Conservation (phyloP, 2,113 vertebrate species). For the Sylvilagus bachmani region DNA sequence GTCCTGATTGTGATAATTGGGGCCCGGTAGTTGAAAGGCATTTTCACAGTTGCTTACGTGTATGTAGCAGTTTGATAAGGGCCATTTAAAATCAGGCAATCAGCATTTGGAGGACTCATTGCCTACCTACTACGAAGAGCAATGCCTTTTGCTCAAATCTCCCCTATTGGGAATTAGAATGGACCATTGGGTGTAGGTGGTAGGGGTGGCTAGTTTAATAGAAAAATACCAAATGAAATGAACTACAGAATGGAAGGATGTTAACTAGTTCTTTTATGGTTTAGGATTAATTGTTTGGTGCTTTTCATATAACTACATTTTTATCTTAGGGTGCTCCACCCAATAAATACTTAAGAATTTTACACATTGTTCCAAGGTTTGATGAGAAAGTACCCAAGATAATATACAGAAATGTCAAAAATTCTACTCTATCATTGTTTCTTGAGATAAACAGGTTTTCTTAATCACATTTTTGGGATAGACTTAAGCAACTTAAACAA, state of each 20-base stretch:
- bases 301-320: neutral
- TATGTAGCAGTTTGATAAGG: conserved; percentile 58
- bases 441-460: conserved; percentile 19
- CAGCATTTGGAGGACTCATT: conserved; percentile 14
- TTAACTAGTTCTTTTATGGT: neutral
- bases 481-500: conserved; percentile 3
- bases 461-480: conserved; percentile 25
- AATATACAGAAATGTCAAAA: neutral
- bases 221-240: conserved; percentile 30
- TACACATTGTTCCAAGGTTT: neutral
- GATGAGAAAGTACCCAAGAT: conserved; percentile 23
- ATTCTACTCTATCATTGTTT: neutral
- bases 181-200: neutral
- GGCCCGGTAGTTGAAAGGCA: conserved; percentile 8
- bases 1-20: conserved; percentile 65
- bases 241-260: neutral
- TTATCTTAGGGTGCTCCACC: neutral
- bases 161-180: neutral
- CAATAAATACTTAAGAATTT: conserved; percentile 38
- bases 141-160: neutral
- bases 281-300: neutral
- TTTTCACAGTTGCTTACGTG: conserved; percentile 54
- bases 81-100: conserved; percentile 64
- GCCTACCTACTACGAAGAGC: conserved; percentile 2
- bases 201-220: neutral